A percentile compares a stretch with the other conserved stretches of the same genome.
phyloP scores from a whole-genome alignment of 2,113 vertebrate genomes.

The Gracilinanus agilis region DNA sequence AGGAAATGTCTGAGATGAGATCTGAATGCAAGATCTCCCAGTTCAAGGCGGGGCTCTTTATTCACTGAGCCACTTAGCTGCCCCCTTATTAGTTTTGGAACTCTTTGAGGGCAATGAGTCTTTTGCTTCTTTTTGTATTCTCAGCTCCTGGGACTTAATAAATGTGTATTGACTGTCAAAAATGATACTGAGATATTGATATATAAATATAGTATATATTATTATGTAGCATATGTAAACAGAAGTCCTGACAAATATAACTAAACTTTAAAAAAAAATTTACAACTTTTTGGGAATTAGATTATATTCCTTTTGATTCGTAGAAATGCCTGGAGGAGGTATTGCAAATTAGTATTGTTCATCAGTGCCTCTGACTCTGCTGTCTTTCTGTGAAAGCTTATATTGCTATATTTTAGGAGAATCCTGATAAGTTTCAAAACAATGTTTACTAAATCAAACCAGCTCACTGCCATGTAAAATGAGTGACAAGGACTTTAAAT shows the following conservation, averaged over 20 bases:
- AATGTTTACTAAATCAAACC: not conserved
- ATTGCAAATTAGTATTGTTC: not conserved
- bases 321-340: too few species aligned
- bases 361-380: not conserved
- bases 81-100: not conserved
- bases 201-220: too few species aligned
- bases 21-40: too few species aligned
- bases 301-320: not conserved
- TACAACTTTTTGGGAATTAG: not conserved
- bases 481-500: not conserved
- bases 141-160: not conserved
- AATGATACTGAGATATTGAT: not conserved
- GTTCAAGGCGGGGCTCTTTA: too few species aligned
- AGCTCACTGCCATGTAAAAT: not conserved
- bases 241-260: not conserved
- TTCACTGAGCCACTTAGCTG: too few species aligned
- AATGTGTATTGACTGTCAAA: not conserved
- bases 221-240: not conserved
- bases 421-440: not conserved
- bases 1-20: too few species aligned
- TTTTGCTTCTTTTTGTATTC: too few species aligned
- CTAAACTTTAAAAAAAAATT: not conserved
- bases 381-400: not conserved
- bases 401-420: not conserved
- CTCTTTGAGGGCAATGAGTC: not conserved